A percentile compares a stretch with the other conserved stretches of the same genome.
Evolutionary conservation across 53 echinoderm and acorn worm species (phyloP).

Genomic region (Echinometra lucunter): DNA sequence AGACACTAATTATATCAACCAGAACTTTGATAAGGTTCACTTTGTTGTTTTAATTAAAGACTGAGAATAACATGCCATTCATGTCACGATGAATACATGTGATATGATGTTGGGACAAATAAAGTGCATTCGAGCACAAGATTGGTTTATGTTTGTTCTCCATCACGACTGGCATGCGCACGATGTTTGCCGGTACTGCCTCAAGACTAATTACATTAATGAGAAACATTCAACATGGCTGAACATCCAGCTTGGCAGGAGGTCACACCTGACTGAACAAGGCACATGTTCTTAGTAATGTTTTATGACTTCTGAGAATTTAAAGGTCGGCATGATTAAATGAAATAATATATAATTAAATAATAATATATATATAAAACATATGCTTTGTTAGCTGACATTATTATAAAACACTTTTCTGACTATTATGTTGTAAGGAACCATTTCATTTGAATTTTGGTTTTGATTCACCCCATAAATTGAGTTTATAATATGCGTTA

Average conservation of each 20-base stretch:
- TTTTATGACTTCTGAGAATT: not conserved
- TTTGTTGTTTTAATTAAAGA: not conserved
- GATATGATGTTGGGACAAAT: not conserved
- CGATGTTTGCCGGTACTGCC: not conserved
- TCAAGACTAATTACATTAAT: not conserved
- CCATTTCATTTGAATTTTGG: too few species aligned
- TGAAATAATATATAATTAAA: too few species aligned
- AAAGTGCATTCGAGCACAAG: not conserved
- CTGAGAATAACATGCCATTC: not conserved
- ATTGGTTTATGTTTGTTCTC: not conserved
- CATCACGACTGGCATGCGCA: not conserved
- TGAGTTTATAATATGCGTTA: too few species aligned
- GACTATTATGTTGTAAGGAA: too few species aligned
- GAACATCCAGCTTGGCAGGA: not conserved
- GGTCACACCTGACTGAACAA: not conserved
- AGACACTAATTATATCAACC: not conserved
- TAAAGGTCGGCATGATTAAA: not conserved
- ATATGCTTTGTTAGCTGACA: too few species aligned
- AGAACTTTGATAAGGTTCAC: not conserved
- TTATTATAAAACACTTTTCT: too few species aligned
- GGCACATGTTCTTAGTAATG: not conserved
- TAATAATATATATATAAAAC: too few species aligned
- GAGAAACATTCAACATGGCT: not conserved
- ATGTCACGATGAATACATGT: not conserved
- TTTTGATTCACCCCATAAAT: too few species aligned